A percentile compares a stretch with the other conserved stretches of the same genome.
These are phyloP conservation scores for Narcine bancroftii DNA, from an alignment of 2,113 vertebrate species.

Conservation along the genomic window DNA sequence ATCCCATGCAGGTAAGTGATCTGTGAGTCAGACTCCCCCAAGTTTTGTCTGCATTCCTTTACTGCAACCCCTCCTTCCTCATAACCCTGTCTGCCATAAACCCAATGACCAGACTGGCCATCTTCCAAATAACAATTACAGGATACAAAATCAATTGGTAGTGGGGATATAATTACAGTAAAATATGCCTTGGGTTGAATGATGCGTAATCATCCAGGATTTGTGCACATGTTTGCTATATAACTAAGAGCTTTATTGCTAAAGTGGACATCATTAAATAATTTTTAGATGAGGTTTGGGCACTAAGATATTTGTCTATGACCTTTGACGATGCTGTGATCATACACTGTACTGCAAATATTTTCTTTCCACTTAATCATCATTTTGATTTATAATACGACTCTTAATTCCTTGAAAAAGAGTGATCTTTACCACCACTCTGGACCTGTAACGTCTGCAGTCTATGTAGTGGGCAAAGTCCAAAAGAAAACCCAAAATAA, in stretches of 20 bases:
- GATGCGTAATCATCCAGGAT: background rate
- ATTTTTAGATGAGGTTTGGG: background rate
- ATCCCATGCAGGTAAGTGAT: slow-evolving; percentile 15
- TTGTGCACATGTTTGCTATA: background rate
- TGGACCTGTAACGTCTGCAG: too few relatives aligned
- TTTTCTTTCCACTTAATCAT: background rate
- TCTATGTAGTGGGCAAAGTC: too few relatives aligned
- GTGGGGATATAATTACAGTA: background rate
- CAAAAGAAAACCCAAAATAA: too few relatives aligned
- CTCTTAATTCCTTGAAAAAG: too few relatives aligned
- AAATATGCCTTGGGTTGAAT: background rate
- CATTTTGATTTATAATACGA: background rate
- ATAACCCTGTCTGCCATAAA: background rate
- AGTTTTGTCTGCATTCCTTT: slow-evolving; percentile 4
- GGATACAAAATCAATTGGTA: background rate
- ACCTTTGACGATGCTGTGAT: background rate
- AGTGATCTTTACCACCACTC: too few relatives aligned
- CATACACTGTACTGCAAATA: background rate
- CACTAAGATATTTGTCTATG: background rate
- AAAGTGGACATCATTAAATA: background rate
- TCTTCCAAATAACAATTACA: slow-evolving; percentile 23
- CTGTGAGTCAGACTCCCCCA: background rate
- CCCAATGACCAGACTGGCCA: slow-evolving; percentile 2
- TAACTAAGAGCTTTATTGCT: background rate
- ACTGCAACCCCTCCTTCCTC: background rate